Percentiles rank a stretch among this genome's conserved stretches.
Conservation (phyloP, 2,888 invertebrate genomes). For the Pandemis cinnamomeana region DNA sequence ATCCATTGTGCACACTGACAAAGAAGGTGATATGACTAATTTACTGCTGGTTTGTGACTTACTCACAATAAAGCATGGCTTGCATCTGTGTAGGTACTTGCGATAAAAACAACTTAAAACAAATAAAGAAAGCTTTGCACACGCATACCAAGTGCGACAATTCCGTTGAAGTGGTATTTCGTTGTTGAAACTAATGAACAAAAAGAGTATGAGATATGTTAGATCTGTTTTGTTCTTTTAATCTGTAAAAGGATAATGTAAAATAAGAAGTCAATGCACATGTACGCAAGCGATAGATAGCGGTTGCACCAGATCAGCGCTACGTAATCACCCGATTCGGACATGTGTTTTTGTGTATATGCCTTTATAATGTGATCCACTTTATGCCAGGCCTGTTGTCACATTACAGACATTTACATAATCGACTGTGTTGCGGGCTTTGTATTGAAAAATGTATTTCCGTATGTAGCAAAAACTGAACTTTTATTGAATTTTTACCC, state of each 20-base stretch:
- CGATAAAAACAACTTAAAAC: not conserved
- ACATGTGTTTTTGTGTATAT: constrained; percentile 46
- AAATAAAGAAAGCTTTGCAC: not conserved
- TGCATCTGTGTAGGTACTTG: constrained; percentile 3
- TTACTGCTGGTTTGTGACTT: constrained; percentile 21
- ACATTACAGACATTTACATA: constrained; percentile 32
- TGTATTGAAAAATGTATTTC: not conserved
- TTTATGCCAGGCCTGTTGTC: constrained; percentile 20
- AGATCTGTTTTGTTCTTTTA: not conserved
- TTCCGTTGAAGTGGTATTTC: not conserved
- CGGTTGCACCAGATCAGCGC: constrained; percentile 28
- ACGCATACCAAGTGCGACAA: not conserved
- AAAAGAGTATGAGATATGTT: not conserved
- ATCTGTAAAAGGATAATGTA: constrained; percentile 7
- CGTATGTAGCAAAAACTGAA: not conserved
- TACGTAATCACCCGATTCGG: constrained; percentile 46
- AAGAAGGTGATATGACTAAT: constrained; percentile 31
- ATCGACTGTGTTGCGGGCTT: not conserved
- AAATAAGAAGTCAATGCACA: constrained; percentile 29
- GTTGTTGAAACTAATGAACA: not conserved
- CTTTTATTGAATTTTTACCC: not conserved
- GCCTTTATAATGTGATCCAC: constrained; percentile 38
- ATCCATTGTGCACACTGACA: constrained; percentile 29
- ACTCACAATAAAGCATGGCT: constrained; percentile 14
- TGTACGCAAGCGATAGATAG: constrained; percentile 47